Evolutionary conservation across 2,113 vertebrate genomes (phyloP).

Genomic region (Lagopus muta): DNA sequence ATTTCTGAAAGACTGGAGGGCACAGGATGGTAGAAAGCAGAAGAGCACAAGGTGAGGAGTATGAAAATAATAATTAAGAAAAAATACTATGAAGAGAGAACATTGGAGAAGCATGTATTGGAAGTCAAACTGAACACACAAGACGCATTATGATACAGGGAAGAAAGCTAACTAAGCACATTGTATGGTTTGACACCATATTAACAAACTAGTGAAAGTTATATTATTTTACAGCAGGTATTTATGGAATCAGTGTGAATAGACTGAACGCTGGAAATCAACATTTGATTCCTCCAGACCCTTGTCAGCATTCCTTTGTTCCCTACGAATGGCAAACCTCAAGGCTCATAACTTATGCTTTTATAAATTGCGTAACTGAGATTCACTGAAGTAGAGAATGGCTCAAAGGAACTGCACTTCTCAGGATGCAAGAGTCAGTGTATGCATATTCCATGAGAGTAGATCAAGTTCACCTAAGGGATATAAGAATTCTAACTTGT

Average conservation of each 20-base stretch:
- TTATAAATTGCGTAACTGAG: neutral
- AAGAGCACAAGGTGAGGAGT: neutral
- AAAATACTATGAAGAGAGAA: neutral
- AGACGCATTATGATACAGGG: neutral
- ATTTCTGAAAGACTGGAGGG: neutral
- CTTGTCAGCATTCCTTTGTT: neutral
- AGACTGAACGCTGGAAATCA: neutral
- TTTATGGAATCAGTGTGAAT: neutral
- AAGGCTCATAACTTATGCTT: neutral
- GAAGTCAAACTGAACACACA: neutral
- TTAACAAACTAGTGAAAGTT: neutral
- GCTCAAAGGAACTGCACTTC: neutral
- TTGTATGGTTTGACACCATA: neutral
- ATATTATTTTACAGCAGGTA: neutral
- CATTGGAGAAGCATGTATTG: neutral
- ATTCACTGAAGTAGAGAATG: neutral
- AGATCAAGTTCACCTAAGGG: neutral
- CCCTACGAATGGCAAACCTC: neutral
- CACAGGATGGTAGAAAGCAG: neutral
- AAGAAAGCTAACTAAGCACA: neutral
- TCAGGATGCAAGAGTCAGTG: neutral
- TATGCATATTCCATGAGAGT: neutral
- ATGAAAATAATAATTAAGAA: neutral
- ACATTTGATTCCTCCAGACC: rapidly evolving
- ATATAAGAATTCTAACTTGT: neutral